Base-by-base conservation (phyloP, 2,113 vertebrate genomes). In the Cyprinodon variegatus region DNA sequence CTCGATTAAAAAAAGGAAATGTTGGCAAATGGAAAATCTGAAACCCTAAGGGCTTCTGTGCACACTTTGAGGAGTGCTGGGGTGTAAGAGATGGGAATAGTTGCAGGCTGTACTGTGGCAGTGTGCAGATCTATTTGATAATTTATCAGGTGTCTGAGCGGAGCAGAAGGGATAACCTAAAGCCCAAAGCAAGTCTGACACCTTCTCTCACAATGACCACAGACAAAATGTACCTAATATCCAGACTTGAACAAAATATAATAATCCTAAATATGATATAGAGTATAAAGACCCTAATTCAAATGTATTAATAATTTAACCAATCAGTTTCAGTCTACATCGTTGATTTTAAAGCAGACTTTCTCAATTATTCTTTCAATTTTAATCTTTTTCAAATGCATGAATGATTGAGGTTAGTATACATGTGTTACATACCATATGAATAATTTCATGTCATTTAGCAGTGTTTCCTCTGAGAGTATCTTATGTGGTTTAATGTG, bases 41-140 rank as follows among this genome's bases (percentile, higher is more conserved):
- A 62, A 20, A 79, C 43, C 74, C 80, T 12, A 38, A 48, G 78
- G 81, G 69, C 36, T 74, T 77, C 57, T 78, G 76, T 78, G 64
- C 77, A 68, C 74, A 38, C 77, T 81, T 68, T 86, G 85, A 84
- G 72, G 63, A 77, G 77, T 22, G 40, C 43, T 80, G 68, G 43
- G 10, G 72, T 69, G 70, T 63, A 71, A 72, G 76, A 74, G 74
- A 69, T 79, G 71, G 72, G 79, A 82, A 74, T n/a, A 70, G 69
- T 74, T 77, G 45, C 72, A 78, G 83, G 78, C 64, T 85, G 60
- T 14, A 60, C 76, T 83, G 67, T 82, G 65, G 61, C 41, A 48
- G 81, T 1, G 37, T 45, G 43, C 65, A 78, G 70, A 83, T 81
- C 73, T 82, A 38, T 79, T 86, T 72, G 82, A 87, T 86, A 79